Base-by-base conservation (phyloP, 2,888 invertebrate species). In the Meiosimyza platycephala region DNA sequence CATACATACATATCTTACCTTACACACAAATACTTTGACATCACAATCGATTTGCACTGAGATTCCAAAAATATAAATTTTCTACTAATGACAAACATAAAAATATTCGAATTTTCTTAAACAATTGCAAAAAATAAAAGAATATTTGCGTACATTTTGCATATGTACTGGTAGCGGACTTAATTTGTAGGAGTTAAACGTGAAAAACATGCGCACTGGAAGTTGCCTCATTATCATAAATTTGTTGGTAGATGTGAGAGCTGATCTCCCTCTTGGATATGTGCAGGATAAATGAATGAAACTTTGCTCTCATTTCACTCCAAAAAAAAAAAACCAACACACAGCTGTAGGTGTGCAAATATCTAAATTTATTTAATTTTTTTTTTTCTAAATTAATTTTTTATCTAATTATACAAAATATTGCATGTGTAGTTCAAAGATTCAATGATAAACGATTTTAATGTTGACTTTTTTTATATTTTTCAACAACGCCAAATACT, bases 371-470 rank as follows among this genome's bases (percentile, higher is more conserved):
- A 47, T 57, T n/a, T n/a, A 28, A 47, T 62, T 40, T 16, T 47
- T 11, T 28, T 60, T 40, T 33, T 63, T 60, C 18, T 47, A 15
- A 63, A 47, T 63, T 47, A 48, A n/a, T 16, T 63, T 15, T 48
- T 16, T 12, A 18, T 40, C 63, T 63, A 47, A 63, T 48, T 47
- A 47, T 63, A 63, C 63, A 7, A 63, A 63, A 63, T 63, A 63
- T 18, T 63, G 63, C 48, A 63, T 63, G n/a, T 63, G 63, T 63
- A 63, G 40, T 48, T 47, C 16, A 13, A 62, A 47, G 9, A 63
- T 16, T n/a, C 16, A 48, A 40, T n/a, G 4, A 54, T 54, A 6
- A 16, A 54, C 18, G 54, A 18, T 55, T 55, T 16, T 7, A 16
- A 12, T 4, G 13, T 55, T 55, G 3, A 55, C 15, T 9, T 18